A percentile compares a stretch with the other conserved stretches of the same genome.
phyloP scores from a whole-genome alignment of 2,797 vertebrate species.

The Triplophysa yarkandensis region DNA sequence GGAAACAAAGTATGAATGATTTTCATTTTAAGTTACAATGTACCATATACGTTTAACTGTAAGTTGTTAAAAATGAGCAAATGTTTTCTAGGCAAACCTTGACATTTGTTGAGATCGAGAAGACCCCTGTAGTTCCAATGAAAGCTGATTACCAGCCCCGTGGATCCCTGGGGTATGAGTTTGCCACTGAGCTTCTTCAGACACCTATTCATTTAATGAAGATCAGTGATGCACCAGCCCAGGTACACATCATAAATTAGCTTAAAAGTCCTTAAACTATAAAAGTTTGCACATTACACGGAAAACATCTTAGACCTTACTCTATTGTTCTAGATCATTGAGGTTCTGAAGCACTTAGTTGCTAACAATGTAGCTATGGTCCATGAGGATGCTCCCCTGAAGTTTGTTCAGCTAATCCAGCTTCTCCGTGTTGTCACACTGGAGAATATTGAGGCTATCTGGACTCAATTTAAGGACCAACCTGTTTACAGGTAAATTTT shows the following conservation, averaged over 20 bases:
- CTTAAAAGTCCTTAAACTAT: background rate
- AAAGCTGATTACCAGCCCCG: constrained; percentile 71
- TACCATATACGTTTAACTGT: background rate
- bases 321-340: constrained; percentile 33
- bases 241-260: constrained; percentile 62
- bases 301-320: too few species aligned
- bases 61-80: background rate
- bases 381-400: constrained; percentile 78
- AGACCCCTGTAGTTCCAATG: constrained; percentile 45
- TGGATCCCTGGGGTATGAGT: constrained; percentile 78
- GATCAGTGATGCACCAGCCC: constrained; percentile 67
- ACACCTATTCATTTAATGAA: constrained; percentile 66
- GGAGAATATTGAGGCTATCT: constrained; percentile 75
- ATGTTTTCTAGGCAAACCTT: constrained; percentile 75
- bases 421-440: constrained; percentile 74
- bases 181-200: constrained; percentile 75
- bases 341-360: constrained; percentile 78
- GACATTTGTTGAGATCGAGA: constrained; percentile 64
- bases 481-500: constrained; percentile 76
- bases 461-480: constrained; percentile 69
- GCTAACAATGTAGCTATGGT: constrained; percentile 67
- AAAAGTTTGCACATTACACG: too few species aligned
- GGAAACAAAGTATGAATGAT: constrained; percentile 78
- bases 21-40: background rate
- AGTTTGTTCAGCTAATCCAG: constrained; percentile 80